Evolutionary conservation across 2,113 vertebrate genomes (phyloP).

Genomic region (Saccopteryx leptura): DNA sequence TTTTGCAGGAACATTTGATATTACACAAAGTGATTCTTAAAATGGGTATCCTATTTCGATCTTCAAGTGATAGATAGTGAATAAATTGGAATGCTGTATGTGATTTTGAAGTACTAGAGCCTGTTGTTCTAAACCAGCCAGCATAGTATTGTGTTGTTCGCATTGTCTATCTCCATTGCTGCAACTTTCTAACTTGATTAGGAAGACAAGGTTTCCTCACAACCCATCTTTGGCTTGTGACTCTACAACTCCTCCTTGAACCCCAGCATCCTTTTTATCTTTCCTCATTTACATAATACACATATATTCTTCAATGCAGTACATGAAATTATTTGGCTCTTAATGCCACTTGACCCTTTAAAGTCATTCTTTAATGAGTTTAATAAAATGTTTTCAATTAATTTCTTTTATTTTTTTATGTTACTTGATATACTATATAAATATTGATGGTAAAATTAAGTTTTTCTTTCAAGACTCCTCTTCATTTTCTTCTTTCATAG

Average conservation of each 20-base stretch:
- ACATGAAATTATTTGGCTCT: not conserved
- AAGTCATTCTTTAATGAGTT: not conserved
- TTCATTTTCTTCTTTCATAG: not conserved
- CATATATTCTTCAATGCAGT: not conserved
- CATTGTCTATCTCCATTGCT: not conserved
- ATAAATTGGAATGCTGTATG: not conserved
- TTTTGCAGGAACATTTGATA: slow-evolving; percentile 34
- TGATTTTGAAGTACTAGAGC: not conserved
- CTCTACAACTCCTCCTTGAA: not conserved
- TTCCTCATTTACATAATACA: not conserved
- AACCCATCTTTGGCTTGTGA: not conserved
- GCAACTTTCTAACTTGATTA: not conserved
- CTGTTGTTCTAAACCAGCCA: not conserved
- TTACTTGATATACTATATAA: not conserved
- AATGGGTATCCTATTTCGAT: not conserved
- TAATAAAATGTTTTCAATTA: not conserved
- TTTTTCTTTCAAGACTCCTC: not conserved
- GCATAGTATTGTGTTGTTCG: not conserved
- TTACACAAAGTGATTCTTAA: slow-evolving; percentile 49
- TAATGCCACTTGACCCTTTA: not conserved
- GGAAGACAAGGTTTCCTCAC: not conserved
- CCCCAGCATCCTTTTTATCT: not conserved
- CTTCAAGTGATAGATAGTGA: not conserved
- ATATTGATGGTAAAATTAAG: not conserved
- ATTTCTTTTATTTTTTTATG: not conserved